phyloP scores from a whole-genome alignment of 2,113 vertebrate species.

The Laterallus jamaicensis region DNA sequence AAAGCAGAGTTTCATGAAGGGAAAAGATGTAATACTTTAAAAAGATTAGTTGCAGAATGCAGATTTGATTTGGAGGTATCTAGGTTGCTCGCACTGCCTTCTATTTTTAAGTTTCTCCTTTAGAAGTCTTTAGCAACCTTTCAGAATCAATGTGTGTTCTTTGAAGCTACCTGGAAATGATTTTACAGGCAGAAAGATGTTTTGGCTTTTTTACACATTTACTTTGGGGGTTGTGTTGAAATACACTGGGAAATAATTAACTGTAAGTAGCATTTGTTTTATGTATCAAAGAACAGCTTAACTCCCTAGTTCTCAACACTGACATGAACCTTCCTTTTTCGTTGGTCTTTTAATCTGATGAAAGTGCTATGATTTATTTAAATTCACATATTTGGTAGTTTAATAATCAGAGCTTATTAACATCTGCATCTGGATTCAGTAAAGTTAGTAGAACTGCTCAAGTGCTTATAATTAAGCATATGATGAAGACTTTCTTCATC shows the following conservation, averaged over 20 bases:
- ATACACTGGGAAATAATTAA: conserved; percentile 16
- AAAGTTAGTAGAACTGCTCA: neutral
- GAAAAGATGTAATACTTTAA: neutral
- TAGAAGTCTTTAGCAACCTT: neutral
- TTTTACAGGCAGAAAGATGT: neutral
- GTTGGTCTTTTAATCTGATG: neutral
- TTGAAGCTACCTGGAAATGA: conserved; percentile 9
- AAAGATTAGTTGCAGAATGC: neutral
- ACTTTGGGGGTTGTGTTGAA: neutral
- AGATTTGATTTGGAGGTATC: neutral
- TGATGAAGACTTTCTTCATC: conserved; percentile 4
- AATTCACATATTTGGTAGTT: neutral
- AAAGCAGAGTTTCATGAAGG: neutral
- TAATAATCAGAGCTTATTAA: neutral
- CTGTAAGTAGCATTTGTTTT: neutral
- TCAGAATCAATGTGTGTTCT: neutral
- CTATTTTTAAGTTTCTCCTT: neutral
- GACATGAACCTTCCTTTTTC: neutral
- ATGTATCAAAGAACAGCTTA: neutral
- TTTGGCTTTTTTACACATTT: conserved; percentile 16
- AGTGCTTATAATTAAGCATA: conserved; percentile 16
- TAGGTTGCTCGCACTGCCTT: neutral
- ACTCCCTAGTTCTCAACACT: neutral
- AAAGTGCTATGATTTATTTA: neutral
- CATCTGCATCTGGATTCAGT: conserved; percentile 1